These are phyloP conservation scores for Aphidius colemani DNA, from an alignment of 2,888 invertebrate species.

Conservation along the genomic window DNA sequence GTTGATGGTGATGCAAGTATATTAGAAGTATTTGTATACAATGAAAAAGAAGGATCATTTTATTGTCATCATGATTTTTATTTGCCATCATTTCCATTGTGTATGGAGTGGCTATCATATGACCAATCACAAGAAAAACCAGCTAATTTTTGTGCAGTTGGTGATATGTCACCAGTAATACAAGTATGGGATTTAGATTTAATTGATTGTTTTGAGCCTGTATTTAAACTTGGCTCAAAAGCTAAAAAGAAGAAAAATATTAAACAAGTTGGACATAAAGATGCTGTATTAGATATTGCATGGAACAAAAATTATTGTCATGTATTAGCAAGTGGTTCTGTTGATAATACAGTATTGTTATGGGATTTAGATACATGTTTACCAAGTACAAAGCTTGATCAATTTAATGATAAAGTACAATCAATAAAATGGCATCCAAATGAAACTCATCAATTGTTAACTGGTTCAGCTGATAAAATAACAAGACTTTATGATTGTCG, in stretches of 20 bases:
- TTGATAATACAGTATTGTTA: constrained; percentile 81
- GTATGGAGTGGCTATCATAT: constrained; percentile 91
- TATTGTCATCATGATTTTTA: constrained; percentile 95
- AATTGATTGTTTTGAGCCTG: constrained; percentile 88
- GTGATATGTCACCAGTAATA: constrained; percentile 89
- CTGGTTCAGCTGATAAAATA: constrained; percentile 80
- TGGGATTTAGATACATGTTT: constrained; percentile 89
- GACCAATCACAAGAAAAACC: constrained; percentile 75
- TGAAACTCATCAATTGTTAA: constrained; percentile 80
- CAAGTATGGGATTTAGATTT: constrained; percentile 98
- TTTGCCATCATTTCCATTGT: constrained; percentile 86
- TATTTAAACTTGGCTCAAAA: constrained; percentile 77
- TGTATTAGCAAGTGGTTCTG: constrained; percentile 90
- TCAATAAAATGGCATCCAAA: constrained; percentile 81
- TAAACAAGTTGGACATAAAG: constrained; percentile 76
- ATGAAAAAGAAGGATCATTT: constrained; percentile 84
- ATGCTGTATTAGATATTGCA: constrained; percentile 87
- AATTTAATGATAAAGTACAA: constrained; percentile 85
- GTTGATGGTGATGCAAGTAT: constrained; percentile 85
- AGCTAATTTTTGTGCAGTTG: constrained; percentile 89
- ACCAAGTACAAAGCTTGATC: constrained; percentile 75
- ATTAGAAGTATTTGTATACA: constrained; percentile 90
- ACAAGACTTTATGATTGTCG: constrained; percentile 85
- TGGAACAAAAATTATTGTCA: constrained; percentile 89
- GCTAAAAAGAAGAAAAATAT: constrained; percentile 75